Evolutionary conservation across 1,140 invertebrate species (phyloP), one percentile per base, ranked within the genome.

Genomic region (Spodoptera frugiperda): DNA sequence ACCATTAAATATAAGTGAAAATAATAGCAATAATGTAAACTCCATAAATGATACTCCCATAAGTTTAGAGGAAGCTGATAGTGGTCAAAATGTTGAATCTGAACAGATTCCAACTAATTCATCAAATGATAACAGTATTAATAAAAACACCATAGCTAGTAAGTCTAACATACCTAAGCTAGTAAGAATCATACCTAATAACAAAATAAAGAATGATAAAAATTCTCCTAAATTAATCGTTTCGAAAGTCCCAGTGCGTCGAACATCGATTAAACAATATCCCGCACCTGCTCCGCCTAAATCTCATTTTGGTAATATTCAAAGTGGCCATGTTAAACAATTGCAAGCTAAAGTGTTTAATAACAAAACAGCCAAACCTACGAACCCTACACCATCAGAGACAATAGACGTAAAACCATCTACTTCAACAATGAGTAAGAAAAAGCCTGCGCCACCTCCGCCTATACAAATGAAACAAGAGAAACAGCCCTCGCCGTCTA

Each of bases 321-420:
- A 92, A 87, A 94, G 86, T 83, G 94, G 94, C n/a, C 87, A 94
- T 14, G 95, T 95, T 0, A 95, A 95, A 76, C 93, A 95, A 73
- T 89, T 95, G 44, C 95, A 95, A 83, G 92, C 95, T 77, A 92
- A 93, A 81, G 86, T 95, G 30, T 93, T 95, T 39, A 94, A 93
- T 75, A 93, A 90, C 55, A 89, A 94, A 88, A 51, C 79, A 30
- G 14, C 82, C 77, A 80, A 86, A 85, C 68, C 85, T 78, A 11
- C 82, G 8, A 39, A 39, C 88, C 78, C 51, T 5, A 77, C 79
- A 14, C 21, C 78, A 30, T 70, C 72, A 73, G 78, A 72, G 21
- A 53, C 21, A 15, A 71, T 83, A 54, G 83, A 87, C 48, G 53
- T 76, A 3, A 87, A 87, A 77, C 79, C 90, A 72, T 88, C 89